Evolutionary conservation across 2,888 invertebrate genomes (phyloP).

Genomic region (Deilephila porcellus): DNA sequence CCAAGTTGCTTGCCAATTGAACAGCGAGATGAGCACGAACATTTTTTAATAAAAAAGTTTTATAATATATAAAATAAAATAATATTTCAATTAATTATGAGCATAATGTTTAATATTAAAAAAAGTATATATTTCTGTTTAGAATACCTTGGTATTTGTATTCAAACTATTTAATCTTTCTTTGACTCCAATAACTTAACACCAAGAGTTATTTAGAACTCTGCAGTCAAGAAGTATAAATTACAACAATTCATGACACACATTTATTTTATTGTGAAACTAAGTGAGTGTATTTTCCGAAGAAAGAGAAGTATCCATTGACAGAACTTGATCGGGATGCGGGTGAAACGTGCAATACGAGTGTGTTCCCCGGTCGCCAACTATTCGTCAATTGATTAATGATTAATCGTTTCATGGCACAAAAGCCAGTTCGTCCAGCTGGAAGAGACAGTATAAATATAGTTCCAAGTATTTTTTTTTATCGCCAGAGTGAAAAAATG

Average conservation of each 20-base stretch:
- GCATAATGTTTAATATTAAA: no score
- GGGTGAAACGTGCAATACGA: constrained; percentile 27
- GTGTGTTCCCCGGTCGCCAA: constrained; percentile 6
- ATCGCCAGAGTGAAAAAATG: no score
- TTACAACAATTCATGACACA: constrained; percentile 18
- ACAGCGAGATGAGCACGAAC: neutral
- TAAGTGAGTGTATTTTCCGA: constrained; percentile 13
- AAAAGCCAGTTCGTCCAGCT: neutral
- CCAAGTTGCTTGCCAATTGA: constrained; percentile 37
- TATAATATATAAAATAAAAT: neutral
- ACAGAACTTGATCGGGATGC: constrained; percentile 36
- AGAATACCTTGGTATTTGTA: no score
- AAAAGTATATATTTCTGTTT: no score
- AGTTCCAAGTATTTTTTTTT: neutral
- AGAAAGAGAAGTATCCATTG: constrained; percentile 39
- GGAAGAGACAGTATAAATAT: neutral
- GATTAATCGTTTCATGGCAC: neutral
- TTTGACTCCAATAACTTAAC: neutral
- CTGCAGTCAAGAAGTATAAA: neutral
- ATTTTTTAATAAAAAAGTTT: neutral
- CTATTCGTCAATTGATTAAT: constrained; percentile 5
- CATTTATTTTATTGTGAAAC: constrained; percentile 14
- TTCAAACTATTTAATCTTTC: neutral
- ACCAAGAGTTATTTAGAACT: neutral
- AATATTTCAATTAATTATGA: neutral